These are phyloP conservation scores for Zaprionus ornatus DNA, from an alignment of 1,140 invertebrate genomes.

Conservation along the genomic window DNA sequence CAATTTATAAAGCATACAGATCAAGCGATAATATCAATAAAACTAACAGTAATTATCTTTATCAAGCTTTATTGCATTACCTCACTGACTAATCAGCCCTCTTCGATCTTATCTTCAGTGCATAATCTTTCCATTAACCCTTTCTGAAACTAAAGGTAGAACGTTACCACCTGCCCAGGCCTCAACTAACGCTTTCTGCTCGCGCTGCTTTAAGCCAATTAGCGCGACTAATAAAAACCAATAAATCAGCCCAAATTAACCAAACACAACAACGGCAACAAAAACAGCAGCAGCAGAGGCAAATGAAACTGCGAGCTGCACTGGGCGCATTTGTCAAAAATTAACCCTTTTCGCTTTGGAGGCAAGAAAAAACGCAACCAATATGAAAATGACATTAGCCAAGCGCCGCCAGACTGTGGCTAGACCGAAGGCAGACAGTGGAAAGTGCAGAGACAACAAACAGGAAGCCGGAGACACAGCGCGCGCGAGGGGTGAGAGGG, in stretches of 20 bases:
- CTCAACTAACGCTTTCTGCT: background rate
- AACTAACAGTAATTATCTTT: background rate
- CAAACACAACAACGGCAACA: conserved; percentile 9
- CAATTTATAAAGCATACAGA: background rate
- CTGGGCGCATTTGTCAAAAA: conserved; percentile 57
- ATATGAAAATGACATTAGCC: conserved; percentile 76
- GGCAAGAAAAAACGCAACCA: conserved; percentile 31
- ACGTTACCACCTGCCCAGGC: conserved; percentile 7
- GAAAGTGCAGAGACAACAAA: conserved; percentile 41
- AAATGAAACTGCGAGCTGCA: conserved; percentile 42
- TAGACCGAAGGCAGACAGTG: conserved; percentile 55
- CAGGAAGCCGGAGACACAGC: conserved; percentile 11
- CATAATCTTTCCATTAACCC: background rate
- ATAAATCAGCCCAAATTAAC: conserved; percentile 70
- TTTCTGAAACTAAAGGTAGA: background rate
- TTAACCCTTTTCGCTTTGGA: conserved; percentile 58
- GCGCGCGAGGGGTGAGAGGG: background rate
- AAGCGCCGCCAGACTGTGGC: conserved; percentile 66
- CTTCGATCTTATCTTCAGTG: conserved; percentile 1
- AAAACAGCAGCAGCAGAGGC: background rate
- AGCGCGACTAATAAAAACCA: conserved; percentile 58
- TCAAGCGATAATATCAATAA: background rate
- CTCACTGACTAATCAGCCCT: background rate
- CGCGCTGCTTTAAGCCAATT: conserved; percentile 55
- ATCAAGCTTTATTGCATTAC: background rate